These are phyloP conservation scores for Doris montereyensis DNA, from an alignment of 2,888 invertebrate species.

Conservation along the genomic window DNA sequence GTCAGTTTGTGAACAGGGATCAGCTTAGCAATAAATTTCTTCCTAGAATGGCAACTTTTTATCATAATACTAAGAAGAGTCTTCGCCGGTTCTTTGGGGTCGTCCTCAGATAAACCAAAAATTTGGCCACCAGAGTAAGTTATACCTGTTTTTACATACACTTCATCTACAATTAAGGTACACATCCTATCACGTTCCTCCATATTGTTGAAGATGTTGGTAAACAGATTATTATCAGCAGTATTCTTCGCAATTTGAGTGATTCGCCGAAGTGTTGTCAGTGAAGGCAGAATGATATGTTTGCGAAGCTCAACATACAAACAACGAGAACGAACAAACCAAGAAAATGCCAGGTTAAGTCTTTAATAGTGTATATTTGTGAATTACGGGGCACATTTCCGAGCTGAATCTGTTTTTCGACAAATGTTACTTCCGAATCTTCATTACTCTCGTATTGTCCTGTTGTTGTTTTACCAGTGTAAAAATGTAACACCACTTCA, in stretches of 20 bases:
- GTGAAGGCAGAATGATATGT: not conserved
- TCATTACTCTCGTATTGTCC: not conserved
- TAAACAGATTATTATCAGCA: not conserved
- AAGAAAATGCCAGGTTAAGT: not conserved
- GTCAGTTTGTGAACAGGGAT: not conserved
- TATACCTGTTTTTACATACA: not conserved
- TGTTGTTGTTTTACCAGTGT: too few species aligned
- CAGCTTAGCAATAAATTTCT: not conserved
- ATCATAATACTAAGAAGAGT: not conserved
- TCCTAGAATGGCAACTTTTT: not conserved
- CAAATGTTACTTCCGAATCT: not conserved
- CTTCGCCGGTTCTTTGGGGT: not conserved
- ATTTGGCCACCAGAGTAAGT: conserved; percentile 4
- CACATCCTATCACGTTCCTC: not conserved
- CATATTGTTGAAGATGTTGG: not conserved
- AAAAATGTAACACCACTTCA: not conserved
- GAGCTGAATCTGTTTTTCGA: not conserved
- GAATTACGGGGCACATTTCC: not conserved
- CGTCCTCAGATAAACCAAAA: not conserved
- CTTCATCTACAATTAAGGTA: conserved; percentile 1
- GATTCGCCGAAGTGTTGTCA: not conserved
- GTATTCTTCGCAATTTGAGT: not conserved
- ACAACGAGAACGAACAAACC: not conserved
- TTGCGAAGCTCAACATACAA: not conserved
- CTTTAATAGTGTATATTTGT: not conserved